Evolutionary conservation across 1,140 invertebrate genomes (phyloP), one percentile per base, ranked within the genome.

Genomic region (Leptestheria dahalacensis): DNA sequence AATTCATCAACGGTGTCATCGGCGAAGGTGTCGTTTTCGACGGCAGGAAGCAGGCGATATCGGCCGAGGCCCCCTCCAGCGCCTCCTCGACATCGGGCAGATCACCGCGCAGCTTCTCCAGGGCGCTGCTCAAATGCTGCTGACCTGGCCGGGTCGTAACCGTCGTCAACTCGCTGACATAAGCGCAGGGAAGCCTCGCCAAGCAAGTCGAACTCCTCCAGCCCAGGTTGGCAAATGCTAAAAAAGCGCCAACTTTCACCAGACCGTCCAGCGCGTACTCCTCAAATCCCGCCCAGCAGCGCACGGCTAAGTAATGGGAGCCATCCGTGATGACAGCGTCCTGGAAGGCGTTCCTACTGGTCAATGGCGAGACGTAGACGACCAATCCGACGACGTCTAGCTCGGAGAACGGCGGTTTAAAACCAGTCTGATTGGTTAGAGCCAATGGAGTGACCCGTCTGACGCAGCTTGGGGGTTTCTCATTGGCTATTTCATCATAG

Each of bases 311-410:
- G 33, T 28, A 55, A 1, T 12, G 26, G 18, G 9, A 10, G 9
- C 48, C 48, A 41, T 55, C 53, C 11, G 53, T 29, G 20, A 55
- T n/a, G 26, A 55, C 21, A 11, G 28, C 26, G 26, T 26, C 33
- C 15, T 55, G 53, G 33, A 55, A 55, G 2, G 53, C 20, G 1
- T 33, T 28, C 26, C 26, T 53, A 25, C 6, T 55, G 26, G 26
- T 26, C 33, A 18, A 28, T 15, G 15, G 24, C 15, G 26, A 26
- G 21, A 55, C 53, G 25, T 10, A 55, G 21, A 55, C 53, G 4
- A 55, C 53, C 21, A 55, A 29, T 3, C 53, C 53, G 3, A 55
- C 53, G 21, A 55, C 21, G 33, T 55, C 53, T 18, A 55, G 20
- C 20, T 55, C 53, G 20, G 26, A 29, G 25, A 55, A 55, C 11